Percentiles rank a stretch among this genome's conserved stretches.
Evolutionary conservation across 2,888 invertebrate genomes (phyloP).

Genomic region (Drymonia ruficornis): DNA sequence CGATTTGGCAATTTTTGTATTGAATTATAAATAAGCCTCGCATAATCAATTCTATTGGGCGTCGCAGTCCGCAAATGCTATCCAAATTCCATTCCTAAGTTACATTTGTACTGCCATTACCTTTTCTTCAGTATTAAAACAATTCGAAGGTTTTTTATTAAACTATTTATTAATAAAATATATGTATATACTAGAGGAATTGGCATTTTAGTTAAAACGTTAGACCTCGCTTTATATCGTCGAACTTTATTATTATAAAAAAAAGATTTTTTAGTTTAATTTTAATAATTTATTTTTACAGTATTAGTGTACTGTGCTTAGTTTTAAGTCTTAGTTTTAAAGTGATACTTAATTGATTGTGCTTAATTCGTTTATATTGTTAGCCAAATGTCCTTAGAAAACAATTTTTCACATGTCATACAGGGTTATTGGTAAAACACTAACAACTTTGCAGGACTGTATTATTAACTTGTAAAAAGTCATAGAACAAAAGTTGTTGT

Average conservation of each 20-base stretch:
- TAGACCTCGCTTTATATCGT: slow-evolving; percentile 28
- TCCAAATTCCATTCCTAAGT: slow-evolving; percentile 25
- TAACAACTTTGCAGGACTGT: too few relatives aligned
- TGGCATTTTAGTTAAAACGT: slow-evolving; percentile 26
- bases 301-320: slow-evolving; percentile 51
- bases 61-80: too few relatives aligned
- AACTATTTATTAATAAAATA: slow-evolving; percentile 24
- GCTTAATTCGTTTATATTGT: slow-evolving; percentile 32
- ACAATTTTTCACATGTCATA: slow-evolving; percentile 4
- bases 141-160: slow-evolving; percentile 20
- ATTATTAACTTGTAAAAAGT: too few relatives aligned
- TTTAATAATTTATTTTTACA: slow-evolving; percentile 53
- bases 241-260: slow-evolving; percentile 10
- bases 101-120: slow-evolving; percentile 50
- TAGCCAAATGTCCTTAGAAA: slow-evolving; percentile 8
- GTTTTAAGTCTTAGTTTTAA: slow-evolving; percentile 27
- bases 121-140: slow-evolving; percentile 53
- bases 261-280: slow-evolving; percentile 47
- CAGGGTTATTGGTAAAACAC: too few relatives aligned
- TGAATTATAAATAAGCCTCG: neutral
- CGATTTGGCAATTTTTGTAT: neutral
- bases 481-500: too few relatives aligned
- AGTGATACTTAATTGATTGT: slow-evolving; percentile 35
- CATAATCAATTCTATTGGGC: neutral
- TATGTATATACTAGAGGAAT: slow-evolving; percentile 42